Base-by-base conservation (phyloP, 2,888 invertebrate species). In the Rhamnusium bicolor region DNA sequence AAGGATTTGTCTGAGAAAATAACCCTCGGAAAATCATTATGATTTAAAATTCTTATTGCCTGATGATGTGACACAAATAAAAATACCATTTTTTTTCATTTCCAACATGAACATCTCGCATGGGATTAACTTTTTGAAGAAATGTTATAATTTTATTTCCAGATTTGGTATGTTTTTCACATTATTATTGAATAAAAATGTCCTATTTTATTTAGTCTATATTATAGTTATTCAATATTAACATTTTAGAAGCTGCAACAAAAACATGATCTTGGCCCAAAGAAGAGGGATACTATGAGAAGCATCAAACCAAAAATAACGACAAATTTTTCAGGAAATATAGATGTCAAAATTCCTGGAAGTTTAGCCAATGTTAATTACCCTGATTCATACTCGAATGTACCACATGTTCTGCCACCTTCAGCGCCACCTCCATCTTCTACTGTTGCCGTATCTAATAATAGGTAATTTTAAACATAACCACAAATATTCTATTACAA, bases 281-380 rank as follows among this genome's bases (percentile, higher is more conserved):
- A 89, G 71, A 90, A 90, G 85, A 89, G 89, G 19, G 89, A 89
- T 74, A 82, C 89, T 89, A 7, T 85, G 89, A 74, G 54, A 61
- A 63, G 32, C 6, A 24, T 21, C 51, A 47, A 65, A 60, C n/a
- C 2, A 71, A 61, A 53, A 14, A 29, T 60, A 51, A 5, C 63
- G 54, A 29, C 62, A 47, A 67, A 29, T 51, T 63, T n/a, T 40
- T 56, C 66, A 21, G 67, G 72, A 12, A 76, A 74, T 51, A 40
- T 72, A 8, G 72, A 74, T 49, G 81, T 80, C 27, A 63, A 77
- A 60, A 74, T 75, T 63, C 83, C 84, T 10, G 75, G 73, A 21
- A 74, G 76, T 10, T 81, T 85, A 58, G 83, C 83, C 71, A 69
- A 74, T 66, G 77, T 85, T 12, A 72, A 60, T 62, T 85, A 85